These are phyloP conservation scores for Drosophila gaucha DNA, from an alignment of 2,888 invertebrate species.

Conservation along the genomic window DNA sequence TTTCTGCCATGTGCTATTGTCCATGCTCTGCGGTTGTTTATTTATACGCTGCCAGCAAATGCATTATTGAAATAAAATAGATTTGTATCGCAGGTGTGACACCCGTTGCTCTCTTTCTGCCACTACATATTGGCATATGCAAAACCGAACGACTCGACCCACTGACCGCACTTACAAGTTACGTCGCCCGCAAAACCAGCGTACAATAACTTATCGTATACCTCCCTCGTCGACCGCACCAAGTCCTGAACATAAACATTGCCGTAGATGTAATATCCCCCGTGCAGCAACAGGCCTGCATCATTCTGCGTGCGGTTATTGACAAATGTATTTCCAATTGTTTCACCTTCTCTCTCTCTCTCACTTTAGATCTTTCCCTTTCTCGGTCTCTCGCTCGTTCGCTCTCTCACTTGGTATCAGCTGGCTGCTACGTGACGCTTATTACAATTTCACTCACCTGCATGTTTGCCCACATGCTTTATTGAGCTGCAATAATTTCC, in stretches of 20 bases:
- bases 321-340: slow-evolving; percentile 79
- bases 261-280: slow-evolving; percentile 42
- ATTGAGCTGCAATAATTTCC: slow-evolving; percentile 68
- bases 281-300: slow-evolving; percentile 54
- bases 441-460: slow-evolving; percentile 57
- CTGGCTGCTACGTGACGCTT: slow-evolving; percentile 59
- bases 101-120: slow-evolving; percentile 20
- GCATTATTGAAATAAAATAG: slow-evolving; percentile 72
- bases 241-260: slow-evolving; percentile 16
- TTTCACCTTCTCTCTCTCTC: slow-evolving; percentile 33
- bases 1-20: slow-evolving; percentile 21
- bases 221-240: slow-evolving; percentile 9
- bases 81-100: slow-evolving; percentile 69
- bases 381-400: background rate
- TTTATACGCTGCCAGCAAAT: slow-evolving; percentile 55
- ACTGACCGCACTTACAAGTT: slow-evolving; percentile 65
- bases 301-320: slow-evolving; percentile 71
- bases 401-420: slow-evolving; percentile 11
- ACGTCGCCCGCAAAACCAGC: slow-evolving; percentile 47
- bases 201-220: slow-evolving; percentile 63
- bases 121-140: background rate
- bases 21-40: slow-evolving; percentile 58
- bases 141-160: background rate
- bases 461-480: slow-evolving; percentile 56
- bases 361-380: background rate